Base-by-base conservation (phyloP, 2,797 vertebrate genomes). In the Mus spretus region DNA sequence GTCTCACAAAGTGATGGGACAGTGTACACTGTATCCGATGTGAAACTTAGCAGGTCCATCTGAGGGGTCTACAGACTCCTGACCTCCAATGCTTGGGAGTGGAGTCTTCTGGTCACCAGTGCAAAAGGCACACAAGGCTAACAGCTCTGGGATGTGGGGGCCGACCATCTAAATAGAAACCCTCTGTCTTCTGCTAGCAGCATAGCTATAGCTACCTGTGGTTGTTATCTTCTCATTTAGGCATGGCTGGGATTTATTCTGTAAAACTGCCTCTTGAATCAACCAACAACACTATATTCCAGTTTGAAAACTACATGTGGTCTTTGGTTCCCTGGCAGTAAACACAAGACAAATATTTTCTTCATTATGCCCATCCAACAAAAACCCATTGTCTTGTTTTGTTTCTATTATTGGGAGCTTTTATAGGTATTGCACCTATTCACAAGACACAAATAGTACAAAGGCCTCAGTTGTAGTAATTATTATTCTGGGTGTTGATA, bases 301-400 rank as follows among this genome's bases (percentile, higher is more conserved):
- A 8, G 67, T 75, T 96, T 96, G 95, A 91, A 94, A 94, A 97
- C 91, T 96, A 96, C 47, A 75, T 90, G 8, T 86, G 92, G 84
- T 97, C 40, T 83, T 93, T 96, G 90, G 87, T 72, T 31, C 47
- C 28, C 3, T 7, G 8, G n/a, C 7, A 20, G 24, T 44, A 96
- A 94, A 47, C 47, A 94, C 26, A 92, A 90, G 96, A 92, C 63
- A 97, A 96, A 65, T 92, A 94, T 87, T 96, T 95, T 93, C 47
- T 95, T 93, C 81, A 96, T 90, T 37, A 67, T 78, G 37, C 2
- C 20, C 96, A 97, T 93, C 70, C 40, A 95, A 37, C 55, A 95
- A 96, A 78, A 91, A 84, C 72, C 94, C 90, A 61, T 89, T 75
- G 92, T 55, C 88, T 89, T 12, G 3, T 61, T 94, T 97, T 95